Base-by-base conservation (phyloP, 2,113 vertebrate species). In the Heptranchias perlo region DNA sequence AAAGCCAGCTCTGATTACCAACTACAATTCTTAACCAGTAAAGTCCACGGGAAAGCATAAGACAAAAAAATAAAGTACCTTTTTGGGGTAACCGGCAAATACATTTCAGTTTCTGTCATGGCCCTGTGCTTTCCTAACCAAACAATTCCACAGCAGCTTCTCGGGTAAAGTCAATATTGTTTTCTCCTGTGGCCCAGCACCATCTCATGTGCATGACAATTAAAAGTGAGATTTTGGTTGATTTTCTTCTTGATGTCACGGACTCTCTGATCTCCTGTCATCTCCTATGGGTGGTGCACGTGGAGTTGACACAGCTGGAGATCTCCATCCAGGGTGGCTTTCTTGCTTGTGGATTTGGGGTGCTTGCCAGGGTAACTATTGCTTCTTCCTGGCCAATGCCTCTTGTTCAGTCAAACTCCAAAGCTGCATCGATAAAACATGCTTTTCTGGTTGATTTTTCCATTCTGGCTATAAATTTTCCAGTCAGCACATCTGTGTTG, bases 251-350 rank as follows among this genome's bases (percentile, higher is more conserved):
- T 82, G 76, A 44, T 82, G 76, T 39, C 18, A 5, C 21, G 39
- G n/a, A 82, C 18, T 82, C 76, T 78, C 44, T 82, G n/a, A 82
- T 82, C 76, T 44, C n/a, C 39, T 5, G 4, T 11, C 87, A 91
- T 54, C 13, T 91, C 49, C 52, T 28, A 91, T 91, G 31, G 87
- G 28, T 58, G 52, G 31, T 58, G 28, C 61, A 58, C 18, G 3
- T 91, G 52, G 47, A 13, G 52, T 91, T 91, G 87, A 91, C 87
- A 91, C 87, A 91, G 31, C 87, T 91, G 87, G 87, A 58, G 28
- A 91, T 58, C 28, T 91, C 28, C 87, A n/a, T 58, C 87, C 87
- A 58, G 87, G 25, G 54, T 82, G 58, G 54, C 54, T 58, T 91
- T 58, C 52, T 58, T 58, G 52, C 87, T 58, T 91, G 52, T 91